Percentiles rank a stretch among this genome's conserved stretches.
These are phyloP conservation scores for Ia io DNA, from an alignment of 2,113 vertebrate genomes.

Conservation along the genomic window DNA sequence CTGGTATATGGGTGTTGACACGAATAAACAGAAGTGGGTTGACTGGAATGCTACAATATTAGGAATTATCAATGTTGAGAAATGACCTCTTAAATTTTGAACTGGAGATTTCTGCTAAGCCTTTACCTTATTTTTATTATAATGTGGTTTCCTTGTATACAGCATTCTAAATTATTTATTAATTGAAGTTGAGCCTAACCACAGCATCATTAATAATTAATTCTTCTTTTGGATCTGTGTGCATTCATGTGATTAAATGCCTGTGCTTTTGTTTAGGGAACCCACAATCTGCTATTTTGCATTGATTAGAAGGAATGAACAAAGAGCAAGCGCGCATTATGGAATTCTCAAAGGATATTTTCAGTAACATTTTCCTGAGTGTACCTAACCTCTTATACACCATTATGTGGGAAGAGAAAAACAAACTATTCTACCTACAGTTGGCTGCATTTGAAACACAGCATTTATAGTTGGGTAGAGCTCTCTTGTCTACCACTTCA, in stretches of 20 bases:
- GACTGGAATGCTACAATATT: background rate
- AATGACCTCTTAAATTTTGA: slow-evolving; percentile 51
- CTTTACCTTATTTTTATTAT: slow-evolving; percentile 49
- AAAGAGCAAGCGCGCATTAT: slow-evolving; percentile 64
- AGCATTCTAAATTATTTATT: slow-evolving; percentile 72
- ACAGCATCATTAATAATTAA: slow-evolving; percentile 71
- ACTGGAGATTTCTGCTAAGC: slow-evolving; percentile 42
- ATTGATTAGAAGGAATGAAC: slow-evolving; percentile 58
- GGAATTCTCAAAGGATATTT: slow-evolving; percentile 51
- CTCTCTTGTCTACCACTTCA: background rate
- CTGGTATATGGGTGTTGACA: background rate
- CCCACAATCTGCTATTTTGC: slow-evolving; percentile 63
- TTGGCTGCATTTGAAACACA: background rate
- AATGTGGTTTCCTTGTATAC: slow-evolving; percentile 52
- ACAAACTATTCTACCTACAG: background rate
- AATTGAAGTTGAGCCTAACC: slow-evolving; percentile 72
- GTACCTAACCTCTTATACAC: slow-evolving; percentile 54
- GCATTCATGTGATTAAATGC: slow-evolving; percentile 67
- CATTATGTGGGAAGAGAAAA: slow-evolving; percentile 55
- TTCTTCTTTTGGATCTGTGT: slow-evolving; percentile 66
- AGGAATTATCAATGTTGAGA: slow-evolving; percentile 46
- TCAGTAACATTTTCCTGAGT: slow-evolving; percentile 47
- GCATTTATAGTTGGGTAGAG: background rate
- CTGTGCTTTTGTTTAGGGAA: slow-evolving; percentile 68
- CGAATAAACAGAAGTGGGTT: slow-evolving; percentile 14